These are phyloP conservation scores for Ambastaia sidthimunki DNA, from an alignment of 2,797 vertebrate species.

Conservation along the genomic window DNA sequence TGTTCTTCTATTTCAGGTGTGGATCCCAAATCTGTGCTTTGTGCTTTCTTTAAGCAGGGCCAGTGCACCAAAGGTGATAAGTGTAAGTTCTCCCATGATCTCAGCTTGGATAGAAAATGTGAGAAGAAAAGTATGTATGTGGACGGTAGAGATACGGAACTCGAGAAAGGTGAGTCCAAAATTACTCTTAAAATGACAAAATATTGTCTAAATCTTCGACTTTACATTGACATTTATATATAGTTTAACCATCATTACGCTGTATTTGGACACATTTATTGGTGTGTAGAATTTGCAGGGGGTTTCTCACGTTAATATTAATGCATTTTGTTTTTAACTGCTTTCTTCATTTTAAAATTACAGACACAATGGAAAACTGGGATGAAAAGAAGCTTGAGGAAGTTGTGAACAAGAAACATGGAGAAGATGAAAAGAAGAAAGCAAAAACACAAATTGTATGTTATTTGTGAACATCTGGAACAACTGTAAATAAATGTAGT, in stretches of 20 bases:
- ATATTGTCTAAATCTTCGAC: background rate
- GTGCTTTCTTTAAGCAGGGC: conserved; percentile 98
- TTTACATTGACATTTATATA: too few relatives aligned
- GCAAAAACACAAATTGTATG: conserved; percentile 94
- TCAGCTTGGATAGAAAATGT: conserved; percentile 93
- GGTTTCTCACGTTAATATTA: background rate
- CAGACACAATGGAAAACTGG: conserved; percentile 99
- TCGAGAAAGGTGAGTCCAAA: conserved; percentile 86
- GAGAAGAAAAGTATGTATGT: conserved; percentile 95
- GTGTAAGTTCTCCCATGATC: conserved; percentile 97
- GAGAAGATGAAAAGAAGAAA: conserved; percentile 96
- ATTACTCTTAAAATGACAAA: background rate
- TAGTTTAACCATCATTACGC: too few relatives aligned
- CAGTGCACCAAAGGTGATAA: conserved; percentile 98
- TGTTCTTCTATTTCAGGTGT: conserved; percentile 84
- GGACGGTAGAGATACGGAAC: conserved; percentile 93
- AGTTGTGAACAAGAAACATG: conserved; percentile 95
- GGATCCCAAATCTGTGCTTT: conserved; percentile 97
- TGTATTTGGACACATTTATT: background rate
- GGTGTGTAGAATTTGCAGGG: background rate
- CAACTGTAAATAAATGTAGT: background rate
- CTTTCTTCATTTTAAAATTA: background rate
- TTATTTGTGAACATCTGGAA: background rate
- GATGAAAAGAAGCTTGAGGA: conserved; percentile 98
- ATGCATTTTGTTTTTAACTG: background rate